Evolutionary conservation across 2,888 invertebrate species (phyloP), one percentile per base, ranked within the genome.

Genomic region (Drosophila vallismaia): DNA sequence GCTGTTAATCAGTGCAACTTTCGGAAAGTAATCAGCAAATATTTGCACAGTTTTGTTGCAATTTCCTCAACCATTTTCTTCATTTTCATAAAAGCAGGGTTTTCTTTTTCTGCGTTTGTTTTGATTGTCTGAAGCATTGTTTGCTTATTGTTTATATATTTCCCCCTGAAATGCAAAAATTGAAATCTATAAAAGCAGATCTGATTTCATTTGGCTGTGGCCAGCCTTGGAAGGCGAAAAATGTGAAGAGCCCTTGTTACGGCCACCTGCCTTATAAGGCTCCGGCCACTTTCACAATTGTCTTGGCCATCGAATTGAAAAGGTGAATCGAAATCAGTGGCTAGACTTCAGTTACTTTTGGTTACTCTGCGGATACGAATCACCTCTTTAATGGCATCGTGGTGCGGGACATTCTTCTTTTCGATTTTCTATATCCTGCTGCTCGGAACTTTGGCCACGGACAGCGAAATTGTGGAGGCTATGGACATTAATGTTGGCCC

Each of bases 71-170:
- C 53, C 69, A 73, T 82, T 79, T 81, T 74, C 77, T 77, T 89
- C 80, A 88, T 88, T 90, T 88, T 84, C 77, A 77, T 89, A 89
- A 89, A 85, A 86, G 87, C 80, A 71, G 77, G 77, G 66, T 79
- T 78, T 74, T 24, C 53, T 74, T 71, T 64, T 45, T n/a, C n/a
- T 36, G 5, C n/a, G 36, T 36, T 71, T 45, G 49, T 44, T 24
- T 19, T 36, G 12, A 36, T n/a, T 19, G 44, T 44, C 44, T 62
- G 51, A 48, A 24, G 42, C 74, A 73, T 63, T 84, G 26, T 58
- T 69, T 76, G 50, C 49, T 28, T 19, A 45, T 73, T 63, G 49
- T 70, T 64, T 53, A 31, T 36, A 19, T 48, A 54, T 57, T 67
- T 52, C 51, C 49, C 36, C 9, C 24, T 10, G 38, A 54, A 45